Base-by-base conservation (phyloP, 1,140 invertebrate species). In the Calliphora vicina region DNA sequence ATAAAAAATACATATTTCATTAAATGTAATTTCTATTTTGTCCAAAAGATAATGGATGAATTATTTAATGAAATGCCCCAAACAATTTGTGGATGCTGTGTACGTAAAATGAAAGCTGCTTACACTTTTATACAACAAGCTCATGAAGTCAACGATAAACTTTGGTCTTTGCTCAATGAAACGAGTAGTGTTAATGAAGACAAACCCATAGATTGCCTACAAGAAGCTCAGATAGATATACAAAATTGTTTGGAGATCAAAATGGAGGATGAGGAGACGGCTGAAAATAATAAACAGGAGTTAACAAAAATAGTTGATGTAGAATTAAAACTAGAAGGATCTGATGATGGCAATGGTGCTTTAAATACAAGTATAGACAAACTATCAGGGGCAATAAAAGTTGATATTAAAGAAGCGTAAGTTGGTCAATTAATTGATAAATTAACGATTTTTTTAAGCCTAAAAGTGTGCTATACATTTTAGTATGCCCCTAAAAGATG, bases 151-250 rank as follows among this genome's bases (percentile, higher is more conserved):
- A 17, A 76, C 42, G 73, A 76, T 35, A 76, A n/a, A 17, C 9
- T 76, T 0, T n/a, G 17, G 73, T 35, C 73, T 9, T 42, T 42
- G 17, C 6, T 20, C 8, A 15, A 57, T n/a, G 35, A 20, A 35
- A 8, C 4, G n/a, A n/a, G n/a, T n/a, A n/a, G n/a, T n/a, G n/a
- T 0, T 10, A 9, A 29, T 29, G 27, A 15, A 25, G 73, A 76
- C n/a, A 57, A 57, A 57, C 50, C 73, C 29, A n/a, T 76, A 20
- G 73, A 76, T 76, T 76, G 73, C 35, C 29, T 76, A 17, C 73
- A 76, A 10, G 73, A 76, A 76, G 15, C 73, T 35, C 73, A 76
- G 29, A 76, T 76, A n/a, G 73, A 76, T n/a, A 76, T 76, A 42
- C 27, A 76, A 76, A 76, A 35, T 15, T 76, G 73, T 35, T 17